Evolutionary conservation across 2,888 invertebrate genomes (phyloP).

Genomic region (Colletes collaris): DNA sequence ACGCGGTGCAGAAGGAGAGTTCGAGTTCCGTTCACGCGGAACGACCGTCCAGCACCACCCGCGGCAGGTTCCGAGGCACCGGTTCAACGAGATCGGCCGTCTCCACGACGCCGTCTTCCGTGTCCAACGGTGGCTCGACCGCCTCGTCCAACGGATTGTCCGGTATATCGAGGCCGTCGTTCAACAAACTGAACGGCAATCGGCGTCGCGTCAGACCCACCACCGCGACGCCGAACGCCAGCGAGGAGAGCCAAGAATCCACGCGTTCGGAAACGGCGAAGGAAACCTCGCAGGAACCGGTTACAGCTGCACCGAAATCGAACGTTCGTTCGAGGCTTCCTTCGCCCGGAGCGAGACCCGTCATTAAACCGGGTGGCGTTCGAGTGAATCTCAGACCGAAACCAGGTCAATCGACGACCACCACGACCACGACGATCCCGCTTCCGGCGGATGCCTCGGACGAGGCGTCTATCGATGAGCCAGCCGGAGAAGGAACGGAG

Average conservation of each 20-base stretch:
- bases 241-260: slow-evolving; percentile 64
- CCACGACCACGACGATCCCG: slow-evolving; percentile 83
- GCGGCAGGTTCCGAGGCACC: slow-evolving; percentile 76
- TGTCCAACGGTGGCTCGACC: slow-evolving; percentile 34
- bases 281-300: slow-evolving; percentile 61
- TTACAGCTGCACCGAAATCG: slow-evolving; percentile 60
- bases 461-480: slow-evolving; percentile 77
- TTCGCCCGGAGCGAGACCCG: slow-evolving; percentile 84
- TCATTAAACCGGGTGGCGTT: slow-evolving; percentile 87
- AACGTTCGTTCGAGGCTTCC: slow-evolving; percentile 69
- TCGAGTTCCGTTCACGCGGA: slow-evolving; percentile 73
- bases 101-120: slow-evolving; percentile 66
- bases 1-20: slow-evolving; percentile 77
- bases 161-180: slow-evolving; percentile 70
- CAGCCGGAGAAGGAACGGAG: slow-evolving; percentile 80
- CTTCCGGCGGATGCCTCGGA: slow-evolving; percentile 75
- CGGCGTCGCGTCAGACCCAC: slow-evolving; percentile 78
- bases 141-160: slow-evolving; percentile 36
- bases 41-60: slow-evolving; percentile 60
- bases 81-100: slow-evolving; percentile 66
- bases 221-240: slow-evolving; percentile 64
- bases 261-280: slow-evolving; percentile 31
- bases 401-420: slow-evolving; percentile 82
- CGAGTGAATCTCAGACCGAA: slow-evolving; percentile 86
- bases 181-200: slow-evolving; percentile 76